Evolutionary conservation across 2,113 vertebrate genomes (phyloP), one percentile per base, ranked within the genome.

Genomic region (Cromileptes altivelis): DNA sequence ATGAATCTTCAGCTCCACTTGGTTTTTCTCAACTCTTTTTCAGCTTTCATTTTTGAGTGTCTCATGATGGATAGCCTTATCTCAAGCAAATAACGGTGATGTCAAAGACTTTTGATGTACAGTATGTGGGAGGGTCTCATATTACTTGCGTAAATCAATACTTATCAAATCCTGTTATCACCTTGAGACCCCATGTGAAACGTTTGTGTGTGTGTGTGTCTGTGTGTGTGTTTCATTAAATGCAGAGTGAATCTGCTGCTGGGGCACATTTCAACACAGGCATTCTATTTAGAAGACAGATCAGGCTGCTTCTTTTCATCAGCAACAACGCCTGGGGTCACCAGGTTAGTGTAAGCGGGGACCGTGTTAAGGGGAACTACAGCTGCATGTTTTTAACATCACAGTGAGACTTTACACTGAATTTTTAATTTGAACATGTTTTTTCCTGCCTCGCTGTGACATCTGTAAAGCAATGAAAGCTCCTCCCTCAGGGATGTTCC

Each of bases 61-160:
- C 71, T 30, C 27, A 19, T 89, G 92, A 94, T 79, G 80, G 82
- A 91, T 84, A n/a, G 83, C 81, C 79, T 90, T 63, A 89, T 84
- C 50, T 80, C 67, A 75, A 74, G 83, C 75, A 89, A 90, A 90
- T 84, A 88, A 85, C 73, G 19, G 65, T 5, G 49, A 67, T 80
- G 88, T 91, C 86, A 72, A 58, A 89, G 69, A 81, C 75, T 63
- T 91, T 88, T 89, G 83, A 91, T 91, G 74, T 76, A 84, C 72
- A 64, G 61, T 87, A 85, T 78, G 73, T 82, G 70, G 78, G 55
- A 77, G 45, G 63, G 73, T 76, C 80, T 87, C 89, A 89, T 92
- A 93, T 91, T 85, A 80, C 88, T 85, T 40, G 73, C 25, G 45
- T 81, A 85, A 88, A 93, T 94, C 93, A 91, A 94, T 94, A 92